These are phyloP conservation scores for Orientallactaga sibirica DNA, from an alignment of 2,797 vertebrate species.

Conservation along the genomic window DNA sequence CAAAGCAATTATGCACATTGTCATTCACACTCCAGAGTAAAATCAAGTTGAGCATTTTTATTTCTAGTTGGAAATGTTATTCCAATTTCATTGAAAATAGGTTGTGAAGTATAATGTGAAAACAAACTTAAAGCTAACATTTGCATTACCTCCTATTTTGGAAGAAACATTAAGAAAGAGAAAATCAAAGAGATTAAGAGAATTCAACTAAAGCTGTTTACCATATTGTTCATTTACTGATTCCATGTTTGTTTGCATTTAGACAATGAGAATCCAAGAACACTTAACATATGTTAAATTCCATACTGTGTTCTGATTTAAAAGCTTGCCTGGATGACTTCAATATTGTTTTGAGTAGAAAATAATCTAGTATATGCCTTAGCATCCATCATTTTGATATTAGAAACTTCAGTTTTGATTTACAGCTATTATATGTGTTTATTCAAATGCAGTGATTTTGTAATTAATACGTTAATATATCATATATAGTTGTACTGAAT, in stretches of 20 bases:
- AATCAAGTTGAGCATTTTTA: conserved; percentile 48
- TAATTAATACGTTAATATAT: neutral
- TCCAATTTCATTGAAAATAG: conserved; percentile 61
- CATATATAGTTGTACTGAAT: neutral
- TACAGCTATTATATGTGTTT: neutral
- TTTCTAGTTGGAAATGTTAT: conserved; percentile 57
- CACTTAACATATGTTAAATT: conserved; percentile 56
- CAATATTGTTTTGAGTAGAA: conserved; percentile 52
- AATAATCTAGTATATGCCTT: conserved; percentile 36
- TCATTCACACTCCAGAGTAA: neutral
- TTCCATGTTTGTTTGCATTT: conserved; percentile 69
- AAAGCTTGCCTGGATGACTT: neutral
- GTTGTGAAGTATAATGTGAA: conserved; percentile 49
- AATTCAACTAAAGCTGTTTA: conserved; percentile 55
- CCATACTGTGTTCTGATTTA: conserved; percentile 50
- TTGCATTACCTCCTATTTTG: conserved; percentile 32
- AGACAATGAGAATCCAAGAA: conserved; percentile 57
- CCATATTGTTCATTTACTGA: conserved; percentile 60
- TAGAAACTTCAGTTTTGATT: conserved; percentile 24
- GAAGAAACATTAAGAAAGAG: conserved; percentile 58
- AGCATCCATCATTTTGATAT: conserved; percentile 38
- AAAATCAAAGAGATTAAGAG: conserved; percentile 58
- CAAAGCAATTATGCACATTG: neutral
- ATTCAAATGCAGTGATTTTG: conserved; percentile 21
- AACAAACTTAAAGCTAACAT: conserved; percentile 57